Evolutionary conservation across 2,797 vertebrate species (phyloP).

Genomic region (Pantherophis vulpinus): DNA sequence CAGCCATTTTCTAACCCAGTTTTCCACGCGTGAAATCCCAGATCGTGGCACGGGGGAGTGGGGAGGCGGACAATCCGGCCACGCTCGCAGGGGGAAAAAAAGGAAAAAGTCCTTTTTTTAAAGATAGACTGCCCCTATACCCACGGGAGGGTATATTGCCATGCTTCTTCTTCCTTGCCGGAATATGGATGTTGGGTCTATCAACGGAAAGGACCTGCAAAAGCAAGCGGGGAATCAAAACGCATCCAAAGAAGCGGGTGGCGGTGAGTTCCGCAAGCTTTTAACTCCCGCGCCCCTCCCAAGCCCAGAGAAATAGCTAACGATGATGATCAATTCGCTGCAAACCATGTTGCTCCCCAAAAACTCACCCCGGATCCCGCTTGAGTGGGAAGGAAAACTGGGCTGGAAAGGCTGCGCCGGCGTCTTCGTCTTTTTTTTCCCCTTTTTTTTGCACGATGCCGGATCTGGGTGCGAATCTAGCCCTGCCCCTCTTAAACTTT

Average conservation of each 20-base stretch:
- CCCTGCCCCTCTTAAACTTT: neutral
- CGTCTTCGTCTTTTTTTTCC: neutral
- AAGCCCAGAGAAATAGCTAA: too few relatives aligned
- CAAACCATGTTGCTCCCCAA: neutral
- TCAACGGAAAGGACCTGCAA: neutral
- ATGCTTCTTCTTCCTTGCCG: neutral
- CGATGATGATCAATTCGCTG: neutral
- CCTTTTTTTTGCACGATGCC: neutral
- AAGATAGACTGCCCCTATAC: neutral
- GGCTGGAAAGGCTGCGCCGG: neutral
- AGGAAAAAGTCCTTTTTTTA: rapidly evolving
- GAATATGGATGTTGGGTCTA: neutral
- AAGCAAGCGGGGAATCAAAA: neutral
- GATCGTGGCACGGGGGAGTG: neutral
- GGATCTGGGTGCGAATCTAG: neutral
- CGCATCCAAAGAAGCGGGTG: neutral
- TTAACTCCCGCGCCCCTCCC: neutral
- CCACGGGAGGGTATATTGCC: neutral
- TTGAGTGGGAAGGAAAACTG: neutral
- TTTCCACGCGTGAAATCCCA: neutral
- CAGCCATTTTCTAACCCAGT: neutral
- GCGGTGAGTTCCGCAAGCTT: neutral
- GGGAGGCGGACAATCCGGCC: too few relatives aligned
- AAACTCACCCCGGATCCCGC: neutral
- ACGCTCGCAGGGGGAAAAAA: too few relatives aligned